phyloP scores from a whole-genome alignment of 2,113 vertebrate species.

The Galemys pyrenaicus region DNA sequence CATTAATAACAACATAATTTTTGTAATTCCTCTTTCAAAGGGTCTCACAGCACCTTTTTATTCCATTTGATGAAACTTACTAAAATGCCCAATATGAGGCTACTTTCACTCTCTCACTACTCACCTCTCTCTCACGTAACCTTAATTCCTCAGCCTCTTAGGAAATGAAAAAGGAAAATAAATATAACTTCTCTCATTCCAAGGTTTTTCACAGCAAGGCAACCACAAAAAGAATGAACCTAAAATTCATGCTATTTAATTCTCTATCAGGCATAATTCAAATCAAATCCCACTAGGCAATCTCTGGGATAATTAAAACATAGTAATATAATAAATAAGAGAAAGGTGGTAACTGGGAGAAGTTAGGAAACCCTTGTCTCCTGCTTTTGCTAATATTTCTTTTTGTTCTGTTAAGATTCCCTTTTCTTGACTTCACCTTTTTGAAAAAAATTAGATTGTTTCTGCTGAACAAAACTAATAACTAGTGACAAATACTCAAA shows the following conservation, averaged over 20 bases:
- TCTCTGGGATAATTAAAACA: slow-evolving; percentile 46
- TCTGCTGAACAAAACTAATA: slow-evolving; percentile 38
- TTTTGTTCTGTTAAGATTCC: slow-evolving; percentile 29
- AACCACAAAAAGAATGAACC: neutral
- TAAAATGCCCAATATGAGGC: neutral
- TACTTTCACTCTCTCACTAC: neutral
- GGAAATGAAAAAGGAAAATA: slow-evolving; percentile 30
- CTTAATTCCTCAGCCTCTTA: neutral
- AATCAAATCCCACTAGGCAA: slow-evolving; percentile 29
- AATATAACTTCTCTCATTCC: slow-evolving; percentile 11
- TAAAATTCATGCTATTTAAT: slow-evolving; percentile 34
- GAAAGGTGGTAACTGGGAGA: neutral
- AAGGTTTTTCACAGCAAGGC: neutral
- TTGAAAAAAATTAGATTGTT: slow-evolving; percentile 42
- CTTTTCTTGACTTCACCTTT: slow-evolving; percentile 1
- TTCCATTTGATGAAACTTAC: slow-evolving; percentile 4
- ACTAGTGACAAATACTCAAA: slow-evolving; percentile 15
- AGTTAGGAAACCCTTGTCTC: neutral
- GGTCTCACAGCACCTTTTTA: slow-evolving; percentile 1
- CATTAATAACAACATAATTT: neutral
- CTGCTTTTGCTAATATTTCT: slow-evolving; percentile 29
- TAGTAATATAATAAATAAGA: slow-evolving; percentile 43
- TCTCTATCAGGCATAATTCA: slow-evolving; percentile 15
- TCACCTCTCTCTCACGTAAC: neutral
- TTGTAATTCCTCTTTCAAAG: neutral